Evolutionary conservation across 2,888 invertebrate genomes (phyloP).

Genomic region (Machimus rusticus): DNA sequence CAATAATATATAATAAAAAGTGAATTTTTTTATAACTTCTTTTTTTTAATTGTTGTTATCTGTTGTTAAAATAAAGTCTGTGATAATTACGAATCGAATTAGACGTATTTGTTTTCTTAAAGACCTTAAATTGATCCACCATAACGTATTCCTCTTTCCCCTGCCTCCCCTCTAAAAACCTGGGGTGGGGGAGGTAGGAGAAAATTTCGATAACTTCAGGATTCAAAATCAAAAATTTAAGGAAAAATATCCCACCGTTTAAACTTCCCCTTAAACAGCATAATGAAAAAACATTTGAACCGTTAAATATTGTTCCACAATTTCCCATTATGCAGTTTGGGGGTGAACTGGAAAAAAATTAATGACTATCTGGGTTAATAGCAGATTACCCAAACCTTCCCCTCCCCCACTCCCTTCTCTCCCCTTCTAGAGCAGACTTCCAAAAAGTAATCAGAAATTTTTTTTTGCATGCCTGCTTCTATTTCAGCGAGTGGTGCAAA

Average conservation of each 20-base stretch:
- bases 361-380: neutral
- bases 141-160: too few relatives aligned
- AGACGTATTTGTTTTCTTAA: neutral
- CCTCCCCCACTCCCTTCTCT: neutral
- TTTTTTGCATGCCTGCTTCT: neutral
- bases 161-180: too few relatives aligned
- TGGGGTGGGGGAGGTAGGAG: too few relatives aligned
- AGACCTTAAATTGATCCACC: neutral
- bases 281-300: neutral
- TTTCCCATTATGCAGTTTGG: neutral
- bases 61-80: constrained; percentile 40
- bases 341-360: neutral
- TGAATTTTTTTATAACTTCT: neutral
- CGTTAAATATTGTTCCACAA: neutral
- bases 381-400: too few relatives aligned
- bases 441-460: neutral
- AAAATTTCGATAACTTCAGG: neutral
- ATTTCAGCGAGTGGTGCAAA: neutral
- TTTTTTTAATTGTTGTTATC: constrained; percentile 36
- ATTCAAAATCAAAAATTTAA: neutral
- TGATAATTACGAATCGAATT: constrained; percentile 8
- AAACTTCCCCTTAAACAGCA: neutral
- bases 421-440: neutral
- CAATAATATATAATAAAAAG: neutral
- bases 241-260: neutral